Conservation (phyloP, 2,113 vertebrate species). For the Callionymus lyra region DNA sequence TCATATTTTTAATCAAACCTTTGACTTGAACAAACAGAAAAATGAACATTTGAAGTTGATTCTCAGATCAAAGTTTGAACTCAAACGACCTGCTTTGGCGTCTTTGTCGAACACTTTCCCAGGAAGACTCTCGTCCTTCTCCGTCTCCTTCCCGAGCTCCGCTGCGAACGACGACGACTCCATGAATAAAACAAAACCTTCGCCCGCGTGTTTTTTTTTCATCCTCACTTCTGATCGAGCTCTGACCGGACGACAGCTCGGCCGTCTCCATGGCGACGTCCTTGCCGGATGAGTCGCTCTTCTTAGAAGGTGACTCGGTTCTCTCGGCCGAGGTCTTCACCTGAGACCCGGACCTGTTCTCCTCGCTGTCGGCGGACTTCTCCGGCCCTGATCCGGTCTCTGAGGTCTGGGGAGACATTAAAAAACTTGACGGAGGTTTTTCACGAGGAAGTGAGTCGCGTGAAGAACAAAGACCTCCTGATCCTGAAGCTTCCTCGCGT, state of each 20-base stretch:
- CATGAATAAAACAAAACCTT: constrained; percentile 2
- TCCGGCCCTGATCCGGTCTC: constrained; percentile 52
- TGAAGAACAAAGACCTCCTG: constrained; percentile 63
- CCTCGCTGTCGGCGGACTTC: constrained; percentile 47
- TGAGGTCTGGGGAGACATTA: constrained; percentile 40
- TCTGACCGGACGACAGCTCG: constrained; percentile 44
- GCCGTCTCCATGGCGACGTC: constrained; percentile 40
- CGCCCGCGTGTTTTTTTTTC: constrained; percentile 7
- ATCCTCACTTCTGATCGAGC: constrained; percentile 44
- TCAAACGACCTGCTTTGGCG: constrained; percentile 69
- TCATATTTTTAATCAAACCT: too few species aligned
- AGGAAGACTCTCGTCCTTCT: constrained; percentile 51
- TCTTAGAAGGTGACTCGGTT: constrained; percentile 42
- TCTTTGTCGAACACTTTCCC: constrained; percentile 74
- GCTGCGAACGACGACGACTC: constrained; percentile 45
- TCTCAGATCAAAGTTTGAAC: too few species aligned
- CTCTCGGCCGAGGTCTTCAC: constrained; percentile 68
- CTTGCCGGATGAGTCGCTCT: constrained; percentile 44
- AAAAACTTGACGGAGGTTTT: constrained; percentile 14
- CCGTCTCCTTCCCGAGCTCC: constrained; percentile 65
- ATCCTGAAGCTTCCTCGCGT: constrained; percentile 64
- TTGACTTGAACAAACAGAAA: too few species aligned
- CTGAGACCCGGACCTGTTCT: constrained; percentile 60
- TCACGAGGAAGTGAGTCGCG: constrained; percentile 13
- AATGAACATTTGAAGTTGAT: too few species aligned